These are phyloP conservation scores for Theocolax elegans DNA, from an alignment of 1,140 invertebrate species.

Conservation along the genomic window DNA sequence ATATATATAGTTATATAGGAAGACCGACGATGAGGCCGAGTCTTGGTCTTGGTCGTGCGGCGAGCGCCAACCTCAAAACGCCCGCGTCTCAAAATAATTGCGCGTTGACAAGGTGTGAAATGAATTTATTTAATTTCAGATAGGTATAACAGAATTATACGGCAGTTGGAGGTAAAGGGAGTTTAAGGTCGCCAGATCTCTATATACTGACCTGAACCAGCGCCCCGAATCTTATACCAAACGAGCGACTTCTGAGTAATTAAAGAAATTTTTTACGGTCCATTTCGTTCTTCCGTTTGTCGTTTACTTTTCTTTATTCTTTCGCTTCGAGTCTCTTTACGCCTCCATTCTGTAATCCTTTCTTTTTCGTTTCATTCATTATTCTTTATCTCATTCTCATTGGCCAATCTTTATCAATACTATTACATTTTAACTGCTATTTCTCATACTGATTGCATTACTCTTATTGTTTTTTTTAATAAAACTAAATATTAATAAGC, in stretches of 20 bases:
- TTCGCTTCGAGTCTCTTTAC: not conserved
- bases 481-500: too few species aligned
- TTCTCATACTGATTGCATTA: too few species aligned
- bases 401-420: too few species aligned
- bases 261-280: constrained; percentile 39
- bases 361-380: not conserved
- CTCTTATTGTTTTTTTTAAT: too few species aligned
- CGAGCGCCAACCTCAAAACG: constrained; percentile 35
- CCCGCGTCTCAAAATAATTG: constrained; percentile 62
- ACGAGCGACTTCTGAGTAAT: constrained; percentile 31
- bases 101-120: constrained; percentile 69
- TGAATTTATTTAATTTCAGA: constrained; percentile 69
- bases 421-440: too few species aligned
- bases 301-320: constrained; percentile 22
- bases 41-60: constrained; percentile 9
- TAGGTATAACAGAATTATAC: constrained; percentile 67
- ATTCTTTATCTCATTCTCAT: too few species aligned
- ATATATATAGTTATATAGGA: too few species aligned
- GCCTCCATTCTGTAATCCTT: not conserved
- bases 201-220: too few species aligned
- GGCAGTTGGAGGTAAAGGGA: constrained; percentile 57
- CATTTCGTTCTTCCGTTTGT: constrained; percentile 32
- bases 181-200: too few species aligned
- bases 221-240: too few species aligned
- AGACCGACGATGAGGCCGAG: not conserved